Conservation (phyloP, 2,888 invertebrate genomes). For the Tipula vernalis region DNA sequence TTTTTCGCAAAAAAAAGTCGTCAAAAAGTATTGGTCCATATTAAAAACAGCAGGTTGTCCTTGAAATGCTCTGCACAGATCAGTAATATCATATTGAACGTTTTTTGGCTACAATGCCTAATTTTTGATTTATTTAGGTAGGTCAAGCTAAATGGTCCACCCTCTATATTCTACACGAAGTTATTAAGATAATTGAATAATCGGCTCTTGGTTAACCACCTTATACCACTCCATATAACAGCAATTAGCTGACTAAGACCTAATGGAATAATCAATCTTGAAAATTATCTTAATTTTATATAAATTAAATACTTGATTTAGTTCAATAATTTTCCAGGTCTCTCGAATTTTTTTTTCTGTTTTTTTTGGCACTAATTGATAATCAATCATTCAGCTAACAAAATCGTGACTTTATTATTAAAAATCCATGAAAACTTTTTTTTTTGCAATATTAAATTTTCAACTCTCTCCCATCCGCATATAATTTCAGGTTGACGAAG, state of each 20-base stretch:
- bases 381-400: background rate
- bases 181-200: too few relatives aligned
- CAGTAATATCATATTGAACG: too few relatives aligned
- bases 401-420: background rate
- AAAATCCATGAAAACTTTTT: background rate
- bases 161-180: too few relatives aligned
- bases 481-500: conserved; percentile 52
- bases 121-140: too few relatives aligned
- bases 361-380: background rate
- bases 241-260: background rate
- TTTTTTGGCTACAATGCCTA: too few relatives aligned
- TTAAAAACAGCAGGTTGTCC: too few relatives aligned
- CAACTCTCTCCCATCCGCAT: background rate
- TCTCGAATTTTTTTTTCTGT: background rate
- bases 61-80: too few relatives aligned
- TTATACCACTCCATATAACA: background rate
- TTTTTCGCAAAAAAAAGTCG: too few relatives aligned
- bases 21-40: too few relatives aligned
- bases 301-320: background rate
- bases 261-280: background rate
- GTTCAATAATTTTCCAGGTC: background rate
- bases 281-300: background rate
- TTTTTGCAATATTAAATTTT: background rate
- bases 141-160: too few relatives aligned
- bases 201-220: too few relatives aligned